These are phyloP conservation scores for Papilio polyxenes DNA, from an alignment of 1,140 invertebrate genomes.

Conservation along the genomic window DNA sequence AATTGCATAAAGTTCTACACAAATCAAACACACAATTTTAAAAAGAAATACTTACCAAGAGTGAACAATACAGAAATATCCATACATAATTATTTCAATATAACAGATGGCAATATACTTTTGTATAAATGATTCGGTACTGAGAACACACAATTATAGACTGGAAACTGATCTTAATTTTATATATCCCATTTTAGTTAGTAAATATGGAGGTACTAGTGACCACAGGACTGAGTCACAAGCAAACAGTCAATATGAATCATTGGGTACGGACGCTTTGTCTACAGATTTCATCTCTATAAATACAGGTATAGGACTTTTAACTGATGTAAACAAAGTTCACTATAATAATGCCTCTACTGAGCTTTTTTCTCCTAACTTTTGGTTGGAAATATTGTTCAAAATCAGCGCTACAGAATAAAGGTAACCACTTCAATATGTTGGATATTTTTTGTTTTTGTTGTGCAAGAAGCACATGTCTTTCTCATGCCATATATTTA, in stretches of 20 bases:
- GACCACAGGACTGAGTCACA: not conserved
- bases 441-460: no score
- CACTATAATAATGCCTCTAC: not conserved
- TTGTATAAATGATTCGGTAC: not conserved
- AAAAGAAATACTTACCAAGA: not conserved
- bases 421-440: not conserved
- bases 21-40: not conserved
- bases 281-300: slow-evolving; percentile 6
- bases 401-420: not conserved
- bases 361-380: not conserved
- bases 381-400: not conserved
- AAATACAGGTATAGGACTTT: not conserved
- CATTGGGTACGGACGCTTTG: not conserved
- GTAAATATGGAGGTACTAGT: not conserved
- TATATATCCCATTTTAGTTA: slow-evolving; percentile 2
- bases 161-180: not conserved
- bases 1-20: not conserved
- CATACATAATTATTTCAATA: not conserved
- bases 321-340: not conserved
- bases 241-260: not conserved
- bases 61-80: not conserved
- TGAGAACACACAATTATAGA: not conserved
- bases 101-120: not conserved
- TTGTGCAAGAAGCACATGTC: no score
- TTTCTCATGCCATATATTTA: no score